Base-by-base conservation (phyloP, 2,113 vertebrate species). In the Myocastor coypus region DNA sequence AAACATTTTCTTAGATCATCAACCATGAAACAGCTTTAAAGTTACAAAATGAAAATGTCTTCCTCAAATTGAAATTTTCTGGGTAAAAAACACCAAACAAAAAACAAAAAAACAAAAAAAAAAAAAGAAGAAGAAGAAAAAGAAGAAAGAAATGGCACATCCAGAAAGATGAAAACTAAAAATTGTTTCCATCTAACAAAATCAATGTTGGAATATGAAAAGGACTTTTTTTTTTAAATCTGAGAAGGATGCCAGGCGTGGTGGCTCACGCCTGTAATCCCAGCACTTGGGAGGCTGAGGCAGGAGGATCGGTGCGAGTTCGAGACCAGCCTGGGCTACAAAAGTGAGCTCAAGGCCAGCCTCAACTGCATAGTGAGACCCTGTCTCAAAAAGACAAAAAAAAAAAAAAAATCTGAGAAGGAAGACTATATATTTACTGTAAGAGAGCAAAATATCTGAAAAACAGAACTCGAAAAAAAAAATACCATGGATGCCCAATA, bases 201-300 rank as follows among this genome's bases (percentile, higher is more conserved):
- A 82, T 89, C 80, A 52, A 55, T 89, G n/a, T 93, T 88, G 89
- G 30, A 78, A 71, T 77, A 73, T 66, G 16, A 80, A 84, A 66
- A 85, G 13, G 8, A 34, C 22, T 73, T 89, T 30, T 40, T 7
- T 64, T n/a, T n/a, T n/a, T n/a, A 37, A 37, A 59, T 71, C 24
- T 73, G 30, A 94, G 80, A 42, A 91, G 30, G 24, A 89, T n/a
- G n/a, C n/a, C n/a, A n/a, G n/a, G n/a, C n/a, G n/a, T n/a, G n/a
- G n/a, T n/a, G n/a, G n/a, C n/a, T n/a, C n/a, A n/a, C n/a, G n/a
- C n/a, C n/a, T n/a, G n/a, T n/a, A n/a, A n/a, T n/a, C n/a, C n/a
- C n/a, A n/a, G n/a, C n/a, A n/a, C n/a, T n/a, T n/a, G n/a, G n/a
- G n/a, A n/a, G n/a, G n/a, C n/a, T n/a, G n/a, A n/a, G n/a, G n/a